Base-by-base conservation (phyloP, 2,888 invertebrate species). In the Scelioninae gen. 1 region DNA sequence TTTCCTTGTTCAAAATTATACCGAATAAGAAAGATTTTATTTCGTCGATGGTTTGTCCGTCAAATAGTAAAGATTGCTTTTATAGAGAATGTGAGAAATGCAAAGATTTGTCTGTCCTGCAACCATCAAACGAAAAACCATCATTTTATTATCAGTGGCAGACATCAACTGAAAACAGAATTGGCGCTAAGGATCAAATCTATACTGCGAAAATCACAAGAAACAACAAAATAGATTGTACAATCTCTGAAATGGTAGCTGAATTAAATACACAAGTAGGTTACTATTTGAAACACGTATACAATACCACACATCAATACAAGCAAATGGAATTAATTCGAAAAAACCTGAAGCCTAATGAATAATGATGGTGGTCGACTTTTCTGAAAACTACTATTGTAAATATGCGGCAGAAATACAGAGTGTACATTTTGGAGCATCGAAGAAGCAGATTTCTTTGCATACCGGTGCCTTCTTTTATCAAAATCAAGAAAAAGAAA, bases 61-160 rank as follows among this genome's bases (percentile, higher is more conserved):
- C 72, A 8, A 16, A 31, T 13, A 63, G 29, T 10, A 16, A 55
- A 15, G 32, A 72, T 40, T 78, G 71, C n/a, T 62, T 58, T 23
- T 58, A 74, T 16, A 29, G 76, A 40, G 13, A 23, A 11, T 76
- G 66, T 16, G 23, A 58, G 15, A 29, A 40, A 51, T 76, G 76
- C 45, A 76, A 76, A 40, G 10, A 60, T 31, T 43, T 43, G n/a
- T 6, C 5, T 6, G 5, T 43, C 5, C 43, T n/a, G 5, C 6
- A 5, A 43, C n/a, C n/a, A n/a, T 23, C 45, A 31, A 69, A 45
- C 47, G n/a, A 23, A 15, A 34, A 47, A 58, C 5, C 15, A 49
- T 15, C 69, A 7, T 58, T 49, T 58, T 71, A 58, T 58, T 58
- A 49, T 55, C 69, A 71, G 34, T 71, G 58, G 69, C 15, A 32